Base-by-base conservation (phyloP, 1,140 invertebrate genomes). In the Trissolcus basalis region DNA sequence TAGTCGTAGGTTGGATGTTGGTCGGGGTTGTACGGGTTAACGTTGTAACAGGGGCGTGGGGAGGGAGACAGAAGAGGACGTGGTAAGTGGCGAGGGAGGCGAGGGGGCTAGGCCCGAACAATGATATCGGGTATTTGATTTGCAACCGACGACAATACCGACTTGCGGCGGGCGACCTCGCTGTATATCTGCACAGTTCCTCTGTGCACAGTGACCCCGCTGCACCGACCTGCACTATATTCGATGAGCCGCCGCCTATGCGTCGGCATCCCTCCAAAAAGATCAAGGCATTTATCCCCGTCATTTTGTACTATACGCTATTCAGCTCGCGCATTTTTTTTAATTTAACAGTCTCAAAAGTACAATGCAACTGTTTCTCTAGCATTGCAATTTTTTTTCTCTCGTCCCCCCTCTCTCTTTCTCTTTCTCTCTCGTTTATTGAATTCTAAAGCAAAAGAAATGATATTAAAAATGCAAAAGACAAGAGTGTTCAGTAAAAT, bases 91-190 rank as follows among this genome's bases (percentile, higher is more conserved):
- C 61, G 56, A 72, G 65, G 68, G 63, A 44, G 51, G 60, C 50
- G 55, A 63, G 58, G 61, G 59, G 54, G 49, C 54, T 54, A 59
- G 51, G 27, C 68, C 50, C 56, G 63, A 76, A 77, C 65, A 74
- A 81, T 79, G 65, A 77, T 76, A 79, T 77, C 73, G 56, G 78
- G 63, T 75, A 79, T 75, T 78, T 74, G 77, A 78, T 74, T 73
- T 75, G 77, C 77, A 79, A 75, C 77, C 77, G 70, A 70, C 65
- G 76, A 74, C 77, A 78, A 78, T 75, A 75, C 77, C 77, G 77
- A 74, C 76, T 78, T 78, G 76, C 61, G 60, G 70, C 67, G 61
- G 61, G 32, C 50, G 65, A 74, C 61, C 70, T 78, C 64, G 64
- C 70, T 74, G 54, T 78, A 71, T 70, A 67, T 77, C 65, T 55